Evolutionary conservation across 2,888 invertebrate species (phyloP).

Genomic region (Rutpela maculata): DNA sequence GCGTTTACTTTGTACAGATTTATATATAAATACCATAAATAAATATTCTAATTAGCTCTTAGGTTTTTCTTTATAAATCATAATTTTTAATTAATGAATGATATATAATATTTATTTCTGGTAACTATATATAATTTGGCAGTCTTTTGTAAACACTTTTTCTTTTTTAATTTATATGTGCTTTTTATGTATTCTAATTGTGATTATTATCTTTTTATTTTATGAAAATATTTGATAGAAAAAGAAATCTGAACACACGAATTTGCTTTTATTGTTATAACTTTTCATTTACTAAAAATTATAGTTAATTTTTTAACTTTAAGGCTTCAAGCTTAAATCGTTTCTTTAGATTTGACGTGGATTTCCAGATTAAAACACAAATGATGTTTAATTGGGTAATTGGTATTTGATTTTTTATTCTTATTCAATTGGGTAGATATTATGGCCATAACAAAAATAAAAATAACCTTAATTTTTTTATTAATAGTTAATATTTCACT

Average conservation of each 20-base stretch:
- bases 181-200: constrained; percentile 51
- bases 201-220: constrained; percentile 22
- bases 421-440: no score
- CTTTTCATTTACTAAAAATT: neutral
- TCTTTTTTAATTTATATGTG: constrained; percentile 21
- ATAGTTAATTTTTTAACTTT: neutral
- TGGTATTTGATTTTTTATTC: no score
- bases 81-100: neutral
- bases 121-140: constrained; percentile 25
- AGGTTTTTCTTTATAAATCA: neutral
- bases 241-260: constrained; percentile 35
- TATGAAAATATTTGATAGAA: neutral
- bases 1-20: constrained; percentile 23
- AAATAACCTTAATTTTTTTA: no score
- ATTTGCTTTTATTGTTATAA: constrained; percentile 8
- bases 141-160: constrained; percentile 11
- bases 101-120: neutral
- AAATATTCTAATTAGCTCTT: neutral
- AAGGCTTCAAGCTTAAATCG: no score
- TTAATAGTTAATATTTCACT: no score
- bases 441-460: no score
- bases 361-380: no score
- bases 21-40: constrained; percentile 23
- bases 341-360: no score
- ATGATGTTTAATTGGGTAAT: no score